These are phyloP conservation scores for Cheilosia soror DNA, from an alignment of 2,888 invertebrate species.

Conservation along the genomic window DNA sequence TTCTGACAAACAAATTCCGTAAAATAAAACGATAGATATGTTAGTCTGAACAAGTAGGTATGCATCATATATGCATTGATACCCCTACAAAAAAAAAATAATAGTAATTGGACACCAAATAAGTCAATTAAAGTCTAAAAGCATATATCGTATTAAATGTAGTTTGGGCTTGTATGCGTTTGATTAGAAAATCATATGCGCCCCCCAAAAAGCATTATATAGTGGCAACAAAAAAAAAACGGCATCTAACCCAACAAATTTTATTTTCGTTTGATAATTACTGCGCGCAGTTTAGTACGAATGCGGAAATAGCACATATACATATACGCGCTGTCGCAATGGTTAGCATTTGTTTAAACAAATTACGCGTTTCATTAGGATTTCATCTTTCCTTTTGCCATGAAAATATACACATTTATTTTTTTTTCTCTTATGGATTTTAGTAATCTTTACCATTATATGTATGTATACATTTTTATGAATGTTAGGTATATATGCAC, in stretches of 20 bases:
- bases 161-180: slow-evolving; percentile 23
- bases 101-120: slow-evolving; percentile 50
- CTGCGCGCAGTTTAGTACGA: slow-evolving; percentile 54
- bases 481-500: slow-evolving; percentile 52
- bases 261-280: slow-evolving; percentile 44
- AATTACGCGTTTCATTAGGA: slow-evolving; percentile 51
- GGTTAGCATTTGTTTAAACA: slow-evolving; percentile 39
- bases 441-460: slow-evolving; percentile 23
- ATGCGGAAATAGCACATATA: slow-evolving; percentile 60
- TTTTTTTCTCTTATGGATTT: slow-evolving; percentile 35
- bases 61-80: slow-evolving; percentile 34
- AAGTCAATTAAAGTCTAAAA: slow-evolving; percentile 45
- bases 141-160: background rate
- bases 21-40: slow-evolving; percentile 7
- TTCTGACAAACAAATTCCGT: background rate
- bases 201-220: slow-evolving; percentile 9
- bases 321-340: slow-evolving; percentile 56
- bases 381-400: slow-evolving; percentile 35
- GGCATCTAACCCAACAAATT: background rate
- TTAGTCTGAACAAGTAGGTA: slow-evolving; percentile 9
- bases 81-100: slow-evolving; percentile 22
- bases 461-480: slow-evolving; percentile 17
- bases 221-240: slow-evolving; percentile 13
- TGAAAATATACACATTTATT: slow-evolving; percentile 22
- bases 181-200: slow-evolving; percentile 46